phyloP scores from a whole-genome alignment of 2,113 vertebrate species.

The Lanius collurio region DNA sequence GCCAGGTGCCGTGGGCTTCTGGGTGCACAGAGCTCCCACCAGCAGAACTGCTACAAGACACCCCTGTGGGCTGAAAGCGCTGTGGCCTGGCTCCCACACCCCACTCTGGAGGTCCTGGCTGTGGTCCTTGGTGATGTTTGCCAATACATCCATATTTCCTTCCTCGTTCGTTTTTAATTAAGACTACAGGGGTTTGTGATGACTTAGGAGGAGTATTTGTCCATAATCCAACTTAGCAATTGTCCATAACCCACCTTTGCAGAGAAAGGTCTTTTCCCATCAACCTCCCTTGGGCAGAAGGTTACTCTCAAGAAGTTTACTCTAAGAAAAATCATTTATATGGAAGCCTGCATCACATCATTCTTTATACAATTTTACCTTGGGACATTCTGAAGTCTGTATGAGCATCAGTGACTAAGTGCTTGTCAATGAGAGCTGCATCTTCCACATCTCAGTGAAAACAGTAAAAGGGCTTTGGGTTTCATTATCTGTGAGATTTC shows the following conservation, averaged over 20 bases:
- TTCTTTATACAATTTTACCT: background rate
- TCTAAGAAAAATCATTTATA: background rate
- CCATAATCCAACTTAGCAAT: background rate
- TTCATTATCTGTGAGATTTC: background rate
- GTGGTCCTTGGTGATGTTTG: background rate
- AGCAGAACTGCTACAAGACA: background rate
- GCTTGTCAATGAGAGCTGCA: background rate
- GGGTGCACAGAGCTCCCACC: background rate
- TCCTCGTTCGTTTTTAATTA: background rate
- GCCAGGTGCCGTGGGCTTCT: background rate
- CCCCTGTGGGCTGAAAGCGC: rapidly evolving
- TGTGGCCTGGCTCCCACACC: background rate
- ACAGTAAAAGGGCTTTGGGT: background rate
- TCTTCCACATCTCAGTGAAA: background rate
- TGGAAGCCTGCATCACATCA: background rate
- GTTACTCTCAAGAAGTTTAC: background rate
- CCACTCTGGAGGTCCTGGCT: background rate
- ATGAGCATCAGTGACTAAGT: background rate
- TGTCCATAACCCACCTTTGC: background rate
- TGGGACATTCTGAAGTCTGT: background rate
- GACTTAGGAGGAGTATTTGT: background rate
- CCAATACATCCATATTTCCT: rapidly evolving
- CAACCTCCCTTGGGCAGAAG: background rate
- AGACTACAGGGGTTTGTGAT: background rate
- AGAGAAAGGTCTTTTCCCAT: background rate